Conservation (phyloP, 2,113 vertebrate species). For the Dipodomys spectabilis region DNA sequence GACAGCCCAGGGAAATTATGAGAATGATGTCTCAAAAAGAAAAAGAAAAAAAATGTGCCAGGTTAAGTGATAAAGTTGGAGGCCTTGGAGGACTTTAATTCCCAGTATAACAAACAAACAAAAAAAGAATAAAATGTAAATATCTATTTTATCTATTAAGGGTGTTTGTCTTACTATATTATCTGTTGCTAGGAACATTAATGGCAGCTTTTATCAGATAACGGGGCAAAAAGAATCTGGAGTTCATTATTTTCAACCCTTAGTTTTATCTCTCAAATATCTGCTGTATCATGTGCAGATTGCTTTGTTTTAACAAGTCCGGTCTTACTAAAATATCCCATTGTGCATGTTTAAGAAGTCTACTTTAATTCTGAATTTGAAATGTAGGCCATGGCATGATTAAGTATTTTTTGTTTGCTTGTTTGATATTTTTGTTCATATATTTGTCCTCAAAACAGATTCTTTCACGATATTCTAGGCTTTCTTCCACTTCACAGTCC, state of each 20-base stretch:
- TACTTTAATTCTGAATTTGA: conserved; percentile 73
- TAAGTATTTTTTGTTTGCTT: too few relatives aligned
- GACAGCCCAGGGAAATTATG: too few relatives aligned
- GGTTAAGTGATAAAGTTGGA: too few relatives aligned
- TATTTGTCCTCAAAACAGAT: too few relatives aligned
- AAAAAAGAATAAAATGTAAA: neutral
- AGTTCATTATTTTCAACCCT: conserved; percentile 72
- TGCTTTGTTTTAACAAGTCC: too few relatives aligned
- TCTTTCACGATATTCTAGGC: neutral
- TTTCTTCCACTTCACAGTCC: neutral
- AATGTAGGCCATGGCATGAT: neutral
- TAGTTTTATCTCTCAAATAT: conserved; percentile 56
- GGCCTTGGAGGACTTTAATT: neutral
- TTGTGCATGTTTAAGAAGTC: neutral
- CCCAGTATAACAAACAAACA: neutral
- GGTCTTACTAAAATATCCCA: too few relatives aligned
- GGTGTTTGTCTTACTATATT: neutral
- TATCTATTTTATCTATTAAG: neutral
- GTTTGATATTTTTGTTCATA: too few relatives aligned
- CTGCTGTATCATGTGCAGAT: neutral
- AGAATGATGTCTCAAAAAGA: too few relatives aligned
- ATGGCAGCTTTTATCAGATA: conserved; percentile 71
- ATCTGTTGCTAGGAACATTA: conserved; percentile 54
- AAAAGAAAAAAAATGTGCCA: too few relatives aligned
- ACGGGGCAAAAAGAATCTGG: conserved; percentile 56